These are phyloP conservation scores for Sterrhoptilus dennistouni DNA, from an alignment of 2,113 vertebrate genomes.

Conservation along the genomic window DNA sequence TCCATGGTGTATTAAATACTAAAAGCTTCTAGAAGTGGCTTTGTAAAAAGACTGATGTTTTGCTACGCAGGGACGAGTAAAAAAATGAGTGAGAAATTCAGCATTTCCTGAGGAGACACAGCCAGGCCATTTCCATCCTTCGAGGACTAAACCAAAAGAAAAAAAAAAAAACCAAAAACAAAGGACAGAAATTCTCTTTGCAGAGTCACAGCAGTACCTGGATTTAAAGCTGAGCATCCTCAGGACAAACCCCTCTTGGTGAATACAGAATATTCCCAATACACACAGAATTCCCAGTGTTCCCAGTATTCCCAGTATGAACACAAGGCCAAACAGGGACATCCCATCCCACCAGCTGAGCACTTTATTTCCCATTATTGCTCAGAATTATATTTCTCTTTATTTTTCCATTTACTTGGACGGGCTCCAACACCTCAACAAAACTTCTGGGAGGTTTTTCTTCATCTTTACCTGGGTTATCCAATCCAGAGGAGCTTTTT, in stretches of 20 bases:
- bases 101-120: not conserved
- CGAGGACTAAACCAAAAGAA: not conserved
- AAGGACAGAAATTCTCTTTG: not conserved
- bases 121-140: not conserved
- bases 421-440: not conserved
- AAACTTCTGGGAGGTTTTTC: not conserved
- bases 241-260: not conserved
- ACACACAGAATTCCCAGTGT: not conserved
- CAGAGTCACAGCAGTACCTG: not conserved
- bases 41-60: not conserved
- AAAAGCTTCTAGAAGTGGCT: not conserved
- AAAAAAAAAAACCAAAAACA: no score
- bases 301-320: not conserved
- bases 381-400: not conserved
- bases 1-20: not conserved
- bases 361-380: accelerated
- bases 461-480: not conserved
- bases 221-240: not conserved
- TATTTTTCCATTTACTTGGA: not conserved
- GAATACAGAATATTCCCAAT: not conserved
- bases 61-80: not conserved
- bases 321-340: not conserved
- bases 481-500: not conserved
- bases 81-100: not conserved
- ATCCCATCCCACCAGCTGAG: not conserved